phyloP scores from a whole-genome alignment of 2,888 invertebrate species.

The Ecdyonurus torrentis region DNA sequence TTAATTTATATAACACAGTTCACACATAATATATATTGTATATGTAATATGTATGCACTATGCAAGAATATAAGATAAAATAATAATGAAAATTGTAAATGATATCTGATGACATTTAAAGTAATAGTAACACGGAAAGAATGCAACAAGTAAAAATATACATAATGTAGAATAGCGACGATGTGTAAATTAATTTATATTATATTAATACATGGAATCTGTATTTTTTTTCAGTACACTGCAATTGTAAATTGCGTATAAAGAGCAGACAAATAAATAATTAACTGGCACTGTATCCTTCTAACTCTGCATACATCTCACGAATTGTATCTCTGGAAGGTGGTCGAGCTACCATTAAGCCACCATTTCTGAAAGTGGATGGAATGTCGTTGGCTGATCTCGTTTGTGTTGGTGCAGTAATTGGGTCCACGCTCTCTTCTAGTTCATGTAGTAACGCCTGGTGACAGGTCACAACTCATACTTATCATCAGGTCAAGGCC shows the following conservation, averaged over 20 bases:
- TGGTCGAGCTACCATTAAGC: slow-evolving; percentile 13
- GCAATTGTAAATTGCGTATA: not conserved
- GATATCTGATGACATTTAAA: no score
- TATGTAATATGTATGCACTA: no score
- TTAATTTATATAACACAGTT: no score
- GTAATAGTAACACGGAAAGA: no score
- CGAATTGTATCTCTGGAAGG: slow-evolving; percentile 20
- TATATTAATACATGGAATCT: not conserved
- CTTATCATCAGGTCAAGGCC: not conserved
- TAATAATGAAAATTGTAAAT: no score
- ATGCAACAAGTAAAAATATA: no score
- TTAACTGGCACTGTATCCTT: slow-evolving; percentile 17
- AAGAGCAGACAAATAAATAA: no score
- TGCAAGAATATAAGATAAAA: no score
- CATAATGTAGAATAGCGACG: no score
- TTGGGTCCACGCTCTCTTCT: not conserved
- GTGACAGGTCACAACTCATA: not conserved
- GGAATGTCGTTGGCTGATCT: not conserved
- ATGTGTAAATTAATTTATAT: no score
- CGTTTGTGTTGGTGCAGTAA: not conserved
- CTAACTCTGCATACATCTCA: slow-evolving; percentile 30
- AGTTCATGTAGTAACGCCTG: not conserved
- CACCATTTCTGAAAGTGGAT: not conserved
- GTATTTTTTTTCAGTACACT: not conserved
- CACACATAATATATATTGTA: no score